Evolutionary conservation across 64 coral and sea anemone species (phyloP), one percentile per base, ranked within the genome.

Genomic region (Porites australiensis): DNA sequence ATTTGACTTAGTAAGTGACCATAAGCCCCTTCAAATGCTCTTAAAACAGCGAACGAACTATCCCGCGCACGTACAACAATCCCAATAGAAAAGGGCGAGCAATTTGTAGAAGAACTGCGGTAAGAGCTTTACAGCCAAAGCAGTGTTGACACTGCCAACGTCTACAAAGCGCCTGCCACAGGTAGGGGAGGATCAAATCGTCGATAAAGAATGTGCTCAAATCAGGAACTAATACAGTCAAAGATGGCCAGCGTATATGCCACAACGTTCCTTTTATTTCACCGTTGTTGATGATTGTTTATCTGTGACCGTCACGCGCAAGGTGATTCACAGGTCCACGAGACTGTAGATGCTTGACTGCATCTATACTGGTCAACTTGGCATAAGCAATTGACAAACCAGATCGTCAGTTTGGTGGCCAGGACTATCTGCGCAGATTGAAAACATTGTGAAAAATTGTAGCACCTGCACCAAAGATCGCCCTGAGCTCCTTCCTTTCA

Each of bases 381-480:
- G 84, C 16, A 93, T 93, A 22, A 94, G 62, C 22, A 94, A 88
- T 52, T 78, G 75, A 15, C 61, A 22, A 69, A 75, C 61, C 8
- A 47, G 69, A 9, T 64, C 64, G 55, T 94, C 92, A 11, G 77
- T 90, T 27, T 94, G 93, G 93, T 94, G 93, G 79, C 93, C 93
- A 50, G 93, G 86, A 11, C 57, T 90, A 9, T 70, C 93, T 45
- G 66, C 3, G 8, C 46, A 64, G 13, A 86, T 89, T 50, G 76
- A 75, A 4, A 65, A 73, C 47, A 61, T 86, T 14, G 93, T 85
- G 11, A 74, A 78, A 19, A 83, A 94, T 20, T 94, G 93, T 75
- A 23, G 22, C 68, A 90, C 93, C 21, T 90, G 93, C 49, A 44
- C 87, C 62, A 90, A 90, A 82, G 49, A 86, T 51, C 53, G 68